Base-by-base conservation (phyloP, 2,797 vertebrate genomes). In the Pipistrellus nathusii region DNA sequence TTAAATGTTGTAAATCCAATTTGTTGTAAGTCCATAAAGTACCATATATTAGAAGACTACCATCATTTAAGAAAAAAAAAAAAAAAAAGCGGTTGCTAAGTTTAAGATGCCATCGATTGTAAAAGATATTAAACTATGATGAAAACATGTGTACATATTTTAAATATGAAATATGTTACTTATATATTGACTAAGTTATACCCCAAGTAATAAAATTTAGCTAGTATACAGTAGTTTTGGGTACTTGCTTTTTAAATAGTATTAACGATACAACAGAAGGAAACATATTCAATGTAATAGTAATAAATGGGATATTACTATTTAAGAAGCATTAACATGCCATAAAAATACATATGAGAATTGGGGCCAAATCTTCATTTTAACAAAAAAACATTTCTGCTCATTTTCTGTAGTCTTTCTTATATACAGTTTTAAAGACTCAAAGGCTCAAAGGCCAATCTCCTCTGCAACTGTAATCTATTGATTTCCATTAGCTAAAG, bases 401-500 rank as follows among this genome's bases (percentile, higher is more conserved):
- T 91, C 6, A 77, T 2, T 88, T 88, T 72, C 59, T 83, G 1
- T 20, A 80, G 46, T 44, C 27, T 80, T 68, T 92, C 44, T 81
- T 27, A 72, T 38, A 44, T 1, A 55, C 15, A 71, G 15, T 88
- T 23, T 92, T 51, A 94, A 86, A 91, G 48, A 91, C 86, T 77
- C 57, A 81, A 59, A 85, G 51, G 14, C 9, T n/a, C 23, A 30
- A 93, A 92, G 5, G 66, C 62, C 23, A 72, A 76, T 4, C 8
- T 77, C 41, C n/a, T 94, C 73, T 94, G 80, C 57, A 85, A 85
- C 57, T 81, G 32, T 51, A 89, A 78, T 90, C 35, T 76, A 46
- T 11, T 95, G 81, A 91, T 23, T 95, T 85, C 32, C 51, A 82
- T 64, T 73, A 95, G 44, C 77, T 66, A 94, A 95, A 72, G 38